Conservation (phyloP, 2,888 invertebrate genomes). For the Erebia palarica region DNA sequence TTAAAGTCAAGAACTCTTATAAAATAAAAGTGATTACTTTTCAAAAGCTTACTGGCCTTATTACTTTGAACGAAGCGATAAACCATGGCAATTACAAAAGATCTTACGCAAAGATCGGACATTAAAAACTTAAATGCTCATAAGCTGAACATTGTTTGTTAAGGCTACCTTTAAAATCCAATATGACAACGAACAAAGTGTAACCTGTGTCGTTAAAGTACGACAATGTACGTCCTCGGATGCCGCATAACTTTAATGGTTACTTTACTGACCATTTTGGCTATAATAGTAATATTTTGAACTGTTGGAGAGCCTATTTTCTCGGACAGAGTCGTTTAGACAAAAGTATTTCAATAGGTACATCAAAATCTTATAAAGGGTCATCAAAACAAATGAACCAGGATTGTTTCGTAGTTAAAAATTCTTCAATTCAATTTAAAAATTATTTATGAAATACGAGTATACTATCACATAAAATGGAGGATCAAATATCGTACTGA, state of each 20-base stretch:
- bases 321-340: slow-evolving; percentile 48
- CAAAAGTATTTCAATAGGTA: not conserved
- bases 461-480: not conserved
- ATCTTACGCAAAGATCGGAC: slow-evolving; percentile 7
- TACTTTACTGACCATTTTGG: slow-evolving; percentile 68
- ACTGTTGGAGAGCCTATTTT: slow-evolving; percentile 54
- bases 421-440: too few relatives aligned
- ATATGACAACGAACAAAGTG: slow-evolving; percentile 34
- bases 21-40: slow-evolving; percentile 1
- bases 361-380: not conserved
- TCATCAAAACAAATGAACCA: not conserved
- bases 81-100: slow-evolving; percentile 1
- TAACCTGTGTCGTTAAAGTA: slow-evolving; percentile 33
- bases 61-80: not conserved
- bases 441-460: not conserved
- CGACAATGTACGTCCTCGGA: slow-evolving; percentile 60
- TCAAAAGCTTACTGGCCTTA: not conserved
- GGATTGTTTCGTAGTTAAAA: too few relatives aligned
- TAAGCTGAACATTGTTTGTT: slow-evolving; percentile 28
- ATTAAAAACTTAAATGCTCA: slow-evolving; percentile 20
- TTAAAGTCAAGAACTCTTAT: too few relatives aligned
- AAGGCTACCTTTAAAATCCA: slow-evolving; percentile 36
- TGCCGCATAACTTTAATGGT: slow-evolving; percentile 66
- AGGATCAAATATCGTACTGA: slow-evolving; percentile 28
- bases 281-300: slow-evolving; percentile 59